phyloP scores from a whole-genome alignment of 2,113 vertebrate species.

The Larimichthys polyactis region DNA sequence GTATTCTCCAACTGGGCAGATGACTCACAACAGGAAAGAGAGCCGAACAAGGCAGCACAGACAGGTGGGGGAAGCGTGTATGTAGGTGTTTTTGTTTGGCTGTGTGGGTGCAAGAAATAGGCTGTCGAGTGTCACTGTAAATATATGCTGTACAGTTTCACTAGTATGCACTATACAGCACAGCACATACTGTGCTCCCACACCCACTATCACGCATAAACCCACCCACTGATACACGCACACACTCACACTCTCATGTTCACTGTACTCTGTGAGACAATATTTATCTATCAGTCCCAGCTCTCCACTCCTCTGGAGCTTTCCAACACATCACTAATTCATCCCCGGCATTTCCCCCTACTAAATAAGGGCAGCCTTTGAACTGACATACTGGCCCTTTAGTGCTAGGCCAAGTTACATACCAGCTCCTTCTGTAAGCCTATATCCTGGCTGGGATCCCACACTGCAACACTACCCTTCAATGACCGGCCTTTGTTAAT shows the following conservation, averaged over 20 bases:
- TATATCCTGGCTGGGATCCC: slow-evolving; percentile 47
- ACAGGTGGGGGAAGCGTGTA: slow-evolving; percentile 61
- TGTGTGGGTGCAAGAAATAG: slow-evolving; percentile 68
- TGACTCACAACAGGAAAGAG: slow-evolving; percentile 68
- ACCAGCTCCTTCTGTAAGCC: slow-evolving; percentile 54
- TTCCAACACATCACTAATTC: slow-evolving; percentile 72
- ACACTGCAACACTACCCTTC: slow-evolving; percentile 54
- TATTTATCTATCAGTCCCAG: slow-evolving; percentile 57
- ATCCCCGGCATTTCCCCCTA: slow-evolving; percentile 58
- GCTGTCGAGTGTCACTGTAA: slow-evolving; percentile 61
- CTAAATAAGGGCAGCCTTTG: slow-evolving; percentile 65
- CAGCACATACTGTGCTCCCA: slow-evolving; percentile 38
- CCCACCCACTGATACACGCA: slow-evolving; percentile 25
- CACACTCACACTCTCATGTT: slow-evolving; percentile 42
- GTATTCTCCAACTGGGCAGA: slow-evolving; percentile 51
- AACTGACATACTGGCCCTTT: slow-evolving; percentile 61
- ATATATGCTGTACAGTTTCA: slow-evolving; percentile 55
- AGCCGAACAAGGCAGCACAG: slow-evolving; percentile 44
- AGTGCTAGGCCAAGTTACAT: slow-evolving; percentile 58
- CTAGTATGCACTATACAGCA: slow-evolving; percentile 47
- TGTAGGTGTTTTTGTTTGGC: slow-evolving; percentile 74
- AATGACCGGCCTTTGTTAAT: slow-evolving; percentile 19
- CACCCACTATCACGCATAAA: slow-evolving; percentile 14
- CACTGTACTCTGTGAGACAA: slow-evolving; percentile 43
- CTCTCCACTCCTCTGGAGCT: slow-evolving; percentile 40